phyloP scores from a whole-genome alignment of 1,140 invertebrate species.

The Teleopsis dalmanni region DNA sequence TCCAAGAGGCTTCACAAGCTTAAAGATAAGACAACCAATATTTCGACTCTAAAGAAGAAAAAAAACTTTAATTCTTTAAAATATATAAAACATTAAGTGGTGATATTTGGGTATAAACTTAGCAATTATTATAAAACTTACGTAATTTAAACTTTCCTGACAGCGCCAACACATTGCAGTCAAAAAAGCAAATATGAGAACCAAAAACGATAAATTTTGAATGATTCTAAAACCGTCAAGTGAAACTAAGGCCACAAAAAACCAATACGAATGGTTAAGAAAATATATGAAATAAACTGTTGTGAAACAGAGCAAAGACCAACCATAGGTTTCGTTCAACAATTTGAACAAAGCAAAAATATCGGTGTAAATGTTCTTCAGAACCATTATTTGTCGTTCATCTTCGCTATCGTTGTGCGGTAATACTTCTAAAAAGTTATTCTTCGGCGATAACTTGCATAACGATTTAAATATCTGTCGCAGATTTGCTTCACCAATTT shows the following conservation, averaged over 20 bases:
- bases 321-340: not conserved
- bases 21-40: slow-evolving; percentile 3
- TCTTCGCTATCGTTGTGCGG: not conserved
- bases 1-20: slow-evolving; percentile 13
- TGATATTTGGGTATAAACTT: not conserved
- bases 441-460: not conserved
- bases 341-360: not conserved
- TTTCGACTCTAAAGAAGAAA: slow-evolving; percentile 2
- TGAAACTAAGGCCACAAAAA: too few species aligned
- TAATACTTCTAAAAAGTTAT: not conserved
- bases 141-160: slow-evolving; percentile 3
- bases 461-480: not conserved
- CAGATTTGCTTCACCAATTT: slow-evolving; percentile 7
- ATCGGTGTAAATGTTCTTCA: slow-evolving; percentile 2
- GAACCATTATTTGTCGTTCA: not conserved
- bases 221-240: too few species aligned
- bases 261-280: not conserved
- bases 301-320: slow-evolving; percentile 1
- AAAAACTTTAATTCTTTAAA: not conserved
- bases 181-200: too few species aligned
- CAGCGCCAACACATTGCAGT: not conserved
- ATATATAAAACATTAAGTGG: not conserved
- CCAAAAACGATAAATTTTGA: too few species aligned
- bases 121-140: not conserved
- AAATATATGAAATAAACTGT: slow-evolving; percentile 2